Conservation (phyloP, 1,140 invertebrate species). For the Sminthurides bifidus region DNA sequence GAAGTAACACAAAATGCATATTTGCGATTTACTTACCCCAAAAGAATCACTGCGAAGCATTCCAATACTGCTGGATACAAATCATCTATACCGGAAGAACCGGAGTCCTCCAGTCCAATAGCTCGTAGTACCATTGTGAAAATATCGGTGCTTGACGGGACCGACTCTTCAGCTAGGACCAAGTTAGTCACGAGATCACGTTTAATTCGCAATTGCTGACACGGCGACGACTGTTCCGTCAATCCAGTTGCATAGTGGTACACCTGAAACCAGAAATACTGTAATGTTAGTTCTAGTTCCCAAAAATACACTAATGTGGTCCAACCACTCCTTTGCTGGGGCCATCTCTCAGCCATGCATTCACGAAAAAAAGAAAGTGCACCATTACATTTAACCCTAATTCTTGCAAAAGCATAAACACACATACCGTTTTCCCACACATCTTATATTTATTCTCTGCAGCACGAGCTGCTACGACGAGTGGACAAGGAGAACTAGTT, state of each 20-base stretch:
- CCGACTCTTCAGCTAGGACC: not conserved
- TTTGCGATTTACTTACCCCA: conserved; percentile 61
- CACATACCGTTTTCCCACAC: no score
- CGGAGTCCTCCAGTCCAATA: not conserved
- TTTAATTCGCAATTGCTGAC: not conserved
- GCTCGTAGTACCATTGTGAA: not conserved
- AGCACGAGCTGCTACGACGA: no score
- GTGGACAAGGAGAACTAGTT: no score
- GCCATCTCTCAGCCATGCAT: no score
- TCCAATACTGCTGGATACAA: conserved; percentile 78
- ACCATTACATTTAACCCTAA: no score
- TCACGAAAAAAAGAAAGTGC: no score
- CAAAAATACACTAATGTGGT: not conserved
- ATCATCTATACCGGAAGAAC: conserved; percentile 47
- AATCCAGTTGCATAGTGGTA: conserved; percentile 18
- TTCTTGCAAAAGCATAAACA: no score
- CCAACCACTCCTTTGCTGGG: not conserved
- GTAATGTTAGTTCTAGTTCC: no score
- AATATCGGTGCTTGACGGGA: not conserved
- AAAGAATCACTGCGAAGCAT: conserved; percentile 82
- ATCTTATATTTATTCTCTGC: no score
- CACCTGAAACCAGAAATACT: conserved; percentile 7
- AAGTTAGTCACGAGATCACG: not conserved
- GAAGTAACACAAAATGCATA: not conserved
- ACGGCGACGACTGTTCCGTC: conserved; percentile 4